phyloP scores from a whole-genome alignment of 2,888 invertebrate genomes.

The Pimpla rufipes region DNA sequence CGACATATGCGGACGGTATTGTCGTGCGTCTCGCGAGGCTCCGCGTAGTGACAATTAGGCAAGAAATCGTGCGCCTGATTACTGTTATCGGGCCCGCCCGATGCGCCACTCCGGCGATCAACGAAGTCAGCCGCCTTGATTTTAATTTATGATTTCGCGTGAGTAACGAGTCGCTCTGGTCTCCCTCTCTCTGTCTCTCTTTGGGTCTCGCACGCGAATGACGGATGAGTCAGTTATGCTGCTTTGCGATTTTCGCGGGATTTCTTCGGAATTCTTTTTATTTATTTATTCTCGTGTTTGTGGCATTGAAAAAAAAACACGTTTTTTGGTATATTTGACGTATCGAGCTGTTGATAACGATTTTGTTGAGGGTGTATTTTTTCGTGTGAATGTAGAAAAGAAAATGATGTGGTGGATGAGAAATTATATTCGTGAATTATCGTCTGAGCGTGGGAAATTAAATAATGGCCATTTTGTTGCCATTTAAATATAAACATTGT shows the following conservation, averaged over 20 bases:
- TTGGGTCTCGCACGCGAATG: constrained; percentile 1
- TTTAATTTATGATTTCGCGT: constrained; percentile 1
- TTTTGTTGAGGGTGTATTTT: too few species aligned
- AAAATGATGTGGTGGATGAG: too few species aligned
- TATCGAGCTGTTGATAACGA: too few species aligned
- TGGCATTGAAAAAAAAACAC: too few species aligned
- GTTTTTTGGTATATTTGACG: neutral
- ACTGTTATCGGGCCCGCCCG: neutral
- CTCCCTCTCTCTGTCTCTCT: neutral
- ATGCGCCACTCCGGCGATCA: constrained; percentile 12
- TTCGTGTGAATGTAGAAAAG: too few species aligned
- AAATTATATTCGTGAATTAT: too few species aligned
- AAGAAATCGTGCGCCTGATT: constrained; percentile 19
- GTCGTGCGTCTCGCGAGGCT: constrained; percentile 39
- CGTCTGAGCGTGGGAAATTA: too few species aligned
- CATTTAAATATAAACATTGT: too few species aligned
- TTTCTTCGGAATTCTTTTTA: neutral
- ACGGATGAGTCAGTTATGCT: neutral
- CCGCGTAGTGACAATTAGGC: constrained; percentile 35
- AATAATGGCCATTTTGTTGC: too few species aligned
- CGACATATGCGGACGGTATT: neutral
- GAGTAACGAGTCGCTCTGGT: constrained; percentile 1
- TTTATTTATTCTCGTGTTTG: too few species aligned
- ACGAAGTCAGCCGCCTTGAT: constrained; percentile 17
- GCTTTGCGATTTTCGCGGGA: neutral